Conservation (phyloP, 2,888 invertebrate species). For the Carpatolechia fugitivella region DNA sequence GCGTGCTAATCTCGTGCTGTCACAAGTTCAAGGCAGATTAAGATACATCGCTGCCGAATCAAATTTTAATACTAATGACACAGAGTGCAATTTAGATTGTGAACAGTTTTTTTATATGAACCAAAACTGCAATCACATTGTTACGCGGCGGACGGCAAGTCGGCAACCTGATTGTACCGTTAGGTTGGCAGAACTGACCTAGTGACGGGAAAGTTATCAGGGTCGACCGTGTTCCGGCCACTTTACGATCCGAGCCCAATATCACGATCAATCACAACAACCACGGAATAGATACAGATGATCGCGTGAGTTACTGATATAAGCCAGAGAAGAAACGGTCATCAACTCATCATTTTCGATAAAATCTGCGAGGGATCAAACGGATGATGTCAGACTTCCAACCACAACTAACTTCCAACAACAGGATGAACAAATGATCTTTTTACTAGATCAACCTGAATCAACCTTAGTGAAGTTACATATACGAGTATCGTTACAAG, state of each 20-base stretch:
- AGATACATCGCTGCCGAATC: constrained; percentile 14
- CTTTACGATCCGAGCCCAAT: constrained; percentile 49
- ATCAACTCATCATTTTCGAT: constrained; percentile 30
- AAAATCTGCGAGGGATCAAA: constrained; percentile 43
- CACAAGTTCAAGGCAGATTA: constrained; percentile 57
- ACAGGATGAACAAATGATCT: constrained; percentile 47
- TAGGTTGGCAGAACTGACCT: constrained; percentile 77
- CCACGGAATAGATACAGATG: constrained; percentile 18
- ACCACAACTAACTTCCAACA: constrained; percentile 37
- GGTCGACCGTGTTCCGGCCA: constrained; percentile 61
- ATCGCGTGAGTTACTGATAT: constrained; percentile 12
- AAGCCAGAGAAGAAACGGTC: not conserved
- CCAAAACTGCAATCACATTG: constrained; percentile 74
- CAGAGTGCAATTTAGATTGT: constrained; percentile 44
- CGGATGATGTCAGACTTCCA: constrained; percentile 47
- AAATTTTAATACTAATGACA: constrained; percentile 33
- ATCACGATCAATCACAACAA: constrained; percentile 39
- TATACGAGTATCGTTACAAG: constrained; percentile 30
- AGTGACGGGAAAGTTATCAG: constrained; percentile 76
- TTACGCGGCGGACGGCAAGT: constrained; percentile 53
- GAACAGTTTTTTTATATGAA: constrained; percentile 51
- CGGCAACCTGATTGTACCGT: constrained; percentile 76
- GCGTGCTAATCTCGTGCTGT: constrained; percentile 31
- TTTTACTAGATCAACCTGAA: constrained; percentile 38
- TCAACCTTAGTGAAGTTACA: constrained; percentile 28